Evolutionary conservation across 1,140 invertebrate species (phyloP).

Genomic region (Himalopsyche phryganea): DNA sequence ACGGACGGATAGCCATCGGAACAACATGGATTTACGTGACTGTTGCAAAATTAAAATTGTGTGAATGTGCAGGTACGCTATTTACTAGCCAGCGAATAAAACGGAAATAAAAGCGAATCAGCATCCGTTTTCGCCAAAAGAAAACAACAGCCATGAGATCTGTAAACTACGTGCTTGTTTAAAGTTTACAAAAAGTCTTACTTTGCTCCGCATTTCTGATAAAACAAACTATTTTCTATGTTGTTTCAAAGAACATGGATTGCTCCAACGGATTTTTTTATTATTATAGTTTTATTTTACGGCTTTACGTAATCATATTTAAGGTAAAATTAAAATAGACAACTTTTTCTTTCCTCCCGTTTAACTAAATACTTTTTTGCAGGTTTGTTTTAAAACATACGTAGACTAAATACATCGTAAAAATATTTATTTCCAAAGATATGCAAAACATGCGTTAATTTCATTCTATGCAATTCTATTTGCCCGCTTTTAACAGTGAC

Average conservation of each 20-base stretch:
- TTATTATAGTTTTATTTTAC: not conserved
- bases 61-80: constrained; percentile 5
- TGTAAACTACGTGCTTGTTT: too few species aligned
- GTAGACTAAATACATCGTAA: too few species aligned
- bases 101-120: not conserved
- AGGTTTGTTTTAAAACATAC: too few species aligned
- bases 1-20: not conserved
- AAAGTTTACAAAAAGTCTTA: constrained; percentile 4
- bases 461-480: too few species aligned
- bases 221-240: not conserved
- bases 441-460: too few species aligned
- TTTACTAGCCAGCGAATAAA: not conserved
- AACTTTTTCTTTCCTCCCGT: too few species aligned
- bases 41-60: constrained; percentile 16
- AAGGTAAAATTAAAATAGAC: too few species aligned
- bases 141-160: not conserved
- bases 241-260: too few species aligned
- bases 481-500: too few species aligned
- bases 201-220: constrained; percentile 2
- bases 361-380: too few species aligned
- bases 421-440: too few species aligned
- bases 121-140: not conserved
- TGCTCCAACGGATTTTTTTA: too few species aligned
- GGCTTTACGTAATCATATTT: not conserved
- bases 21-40: constrained; percentile 21